phyloP scores from a whole-genome alignment of 2,888 invertebrate species.

The Agrotis puta region DNA sequence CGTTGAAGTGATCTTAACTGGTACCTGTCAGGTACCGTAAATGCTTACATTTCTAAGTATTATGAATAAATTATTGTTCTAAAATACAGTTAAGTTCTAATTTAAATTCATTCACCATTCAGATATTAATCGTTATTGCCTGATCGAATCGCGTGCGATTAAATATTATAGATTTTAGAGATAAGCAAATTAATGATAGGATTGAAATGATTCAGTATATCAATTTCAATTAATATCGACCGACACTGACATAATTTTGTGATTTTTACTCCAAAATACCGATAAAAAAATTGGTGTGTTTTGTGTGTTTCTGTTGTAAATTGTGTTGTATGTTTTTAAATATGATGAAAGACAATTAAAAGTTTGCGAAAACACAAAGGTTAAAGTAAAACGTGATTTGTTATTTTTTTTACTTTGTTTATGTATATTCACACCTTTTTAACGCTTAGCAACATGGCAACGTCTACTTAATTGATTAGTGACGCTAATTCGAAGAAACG shows the following conservation, averaged over 20 bases:
- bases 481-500: constrained; percentile 32
- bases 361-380: constrained; percentile 2
- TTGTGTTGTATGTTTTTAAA: too few relatives aligned
- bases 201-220: constrained; percentile 7
- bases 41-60: not conserved
- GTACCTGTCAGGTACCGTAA: not conserved
- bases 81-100: not conserved
- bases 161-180: constrained; percentile 10
- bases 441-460: constrained; percentile 12
- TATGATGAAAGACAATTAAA: not conserved
- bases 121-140: constrained; percentile 13
- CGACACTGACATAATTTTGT: not conserved
- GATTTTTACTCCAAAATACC: not conserved
- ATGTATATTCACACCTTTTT: constrained; percentile 10
- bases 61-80: not conserved
- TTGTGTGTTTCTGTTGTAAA: too few relatives aligned
- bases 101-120: constrained; percentile 28
- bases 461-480: constrained; percentile 44
- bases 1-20: not conserved
- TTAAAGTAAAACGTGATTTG: constrained; percentile 9
- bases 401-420: constrained; percentile 5
- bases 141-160: constrained; percentile 33
- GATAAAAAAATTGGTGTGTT: not conserved
- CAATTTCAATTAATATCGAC: not conserved
- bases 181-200: not conserved